A percentile compares a stretch with the other conserved stretches of the same genome.
phyloP scores from a whole-genome alignment of 2,888 invertebrate species.

The Empis stercorea region DNA sequence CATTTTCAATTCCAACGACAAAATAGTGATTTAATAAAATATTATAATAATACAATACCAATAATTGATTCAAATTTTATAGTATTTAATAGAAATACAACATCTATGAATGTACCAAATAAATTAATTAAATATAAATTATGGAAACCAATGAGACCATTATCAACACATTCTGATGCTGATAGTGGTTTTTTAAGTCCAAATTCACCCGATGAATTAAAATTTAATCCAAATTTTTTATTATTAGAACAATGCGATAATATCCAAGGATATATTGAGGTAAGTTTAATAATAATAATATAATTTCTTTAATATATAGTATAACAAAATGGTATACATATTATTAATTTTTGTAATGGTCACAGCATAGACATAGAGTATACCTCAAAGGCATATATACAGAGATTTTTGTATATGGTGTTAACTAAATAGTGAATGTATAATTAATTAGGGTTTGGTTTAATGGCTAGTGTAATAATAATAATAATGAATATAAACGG shows the following conservation, averaged over 20 bases:
- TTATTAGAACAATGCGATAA: slow-evolving; percentile 36
- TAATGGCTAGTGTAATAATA: too few relatives aligned
- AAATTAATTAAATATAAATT: slow-evolving; percentile 29
- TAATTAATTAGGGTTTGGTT: too few relatives aligned
- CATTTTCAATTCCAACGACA: slow-evolving; percentile 10
- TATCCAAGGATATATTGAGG: slow-evolving; percentile 36
- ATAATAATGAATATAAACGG: too few relatives aligned
- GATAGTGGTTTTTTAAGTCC: slow-evolving; percentile 52
- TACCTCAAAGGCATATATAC: too few relatives aligned
- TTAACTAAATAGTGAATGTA: too few relatives aligned
- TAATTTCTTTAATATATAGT: too few relatives aligned
- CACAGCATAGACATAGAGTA: too few relatives aligned
- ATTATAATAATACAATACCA: slow-evolving; percentile 29
- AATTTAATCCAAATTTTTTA: slow-evolving; percentile 29
- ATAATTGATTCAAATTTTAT: slow-evolving; percentile 35
- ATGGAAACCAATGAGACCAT: slow-evolving; percentile 27
- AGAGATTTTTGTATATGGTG: too few relatives aligned
- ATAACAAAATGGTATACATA: too few relatives aligned
- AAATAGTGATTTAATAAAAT: slow-evolving; percentile 14
- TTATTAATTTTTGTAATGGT: too few relatives aligned
- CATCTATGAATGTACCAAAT: neutral
- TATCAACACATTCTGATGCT: slow-evolving; percentile 43
- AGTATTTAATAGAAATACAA: slow-evolving; percentile 22
- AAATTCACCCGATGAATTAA: slow-evolving; percentile 44
- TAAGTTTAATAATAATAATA: slow-evolving; percentile 25